Evolutionary conservation across 2,113 vertebrate genomes (phyloP), one percentile per base, ranked within the genome.

Genomic region (Carassius auratus): DNA sequence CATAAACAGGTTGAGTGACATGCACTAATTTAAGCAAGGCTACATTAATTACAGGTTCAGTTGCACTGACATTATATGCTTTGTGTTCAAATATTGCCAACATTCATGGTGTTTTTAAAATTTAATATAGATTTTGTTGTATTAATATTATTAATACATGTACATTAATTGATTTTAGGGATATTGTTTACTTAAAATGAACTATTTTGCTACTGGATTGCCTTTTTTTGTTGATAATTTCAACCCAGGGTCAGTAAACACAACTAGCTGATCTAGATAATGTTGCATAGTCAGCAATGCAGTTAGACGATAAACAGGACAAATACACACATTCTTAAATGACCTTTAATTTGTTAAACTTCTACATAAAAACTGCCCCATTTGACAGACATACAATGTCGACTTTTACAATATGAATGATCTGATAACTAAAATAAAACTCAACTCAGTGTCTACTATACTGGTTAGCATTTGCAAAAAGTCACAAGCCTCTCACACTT

Each of bases 331-430:
- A 19, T 85, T 87, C 85, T 74, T 74, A 83, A 89, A 82, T 74
- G 85, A 76, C 26, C 88, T 89, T 89, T 89, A 89, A 87, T 89
- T 86, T 66, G 84, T 86, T 87, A 85, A 52, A 86, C 76, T 82
- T 89, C 73, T 86, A 89, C 87, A 89, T 86, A 89, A 86, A 89
- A 86, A 89, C 59, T 62, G 64, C 48, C 64, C 26, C 55, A 64
- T 82, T 55, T 13, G 48, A 52, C 62, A 71, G 62, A 82, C 80
- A 82, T 38, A 82, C 64, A 82, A 19, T 76, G 23, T 77, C 79
- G 85, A 62, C 81, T 87, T 86, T 85, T 85, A 89, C 83, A 86
- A 83, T 62, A 76, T 76, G 68, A 59, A 55, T 82, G 68, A 79
- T 84, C 61, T 50, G 82, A 86, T 61, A 86, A 84, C 33, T 81